Conservation (phyloP, 2,888 invertebrate species). For the Andrena hattorfiana region DNA sequence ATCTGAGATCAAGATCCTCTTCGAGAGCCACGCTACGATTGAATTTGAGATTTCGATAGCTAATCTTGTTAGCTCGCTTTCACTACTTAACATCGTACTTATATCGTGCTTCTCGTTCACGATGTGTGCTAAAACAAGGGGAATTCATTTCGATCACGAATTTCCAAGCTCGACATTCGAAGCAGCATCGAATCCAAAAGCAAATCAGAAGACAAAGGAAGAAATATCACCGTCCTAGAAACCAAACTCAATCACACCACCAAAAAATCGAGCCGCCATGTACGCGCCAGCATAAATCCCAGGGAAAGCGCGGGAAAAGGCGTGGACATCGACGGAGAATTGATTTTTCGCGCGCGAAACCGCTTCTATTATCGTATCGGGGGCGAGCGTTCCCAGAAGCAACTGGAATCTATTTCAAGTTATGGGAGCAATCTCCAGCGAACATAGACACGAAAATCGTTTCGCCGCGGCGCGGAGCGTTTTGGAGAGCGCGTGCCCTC, state of each 20-base stretch:
- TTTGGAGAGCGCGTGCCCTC: background rate
- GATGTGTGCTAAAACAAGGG: too few relatives aligned
- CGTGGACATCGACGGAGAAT: background rate
- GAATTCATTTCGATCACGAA: background rate
- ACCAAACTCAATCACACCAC: background rate
- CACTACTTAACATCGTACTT: background rate
- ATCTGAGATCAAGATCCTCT: conserved; percentile 29
- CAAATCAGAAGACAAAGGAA: background rate
- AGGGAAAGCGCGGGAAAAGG: background rate
- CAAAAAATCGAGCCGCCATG: background rate
- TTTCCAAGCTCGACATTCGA: background rate
- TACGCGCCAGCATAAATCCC: background rate
- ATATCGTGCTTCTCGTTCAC: too few relatives aligned
- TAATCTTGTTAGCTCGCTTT: too few relatives aligned
- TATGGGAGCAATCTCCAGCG: conserved; percentile 20
- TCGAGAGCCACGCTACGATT: background rate
- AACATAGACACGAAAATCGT: background rate
- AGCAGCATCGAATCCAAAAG: background rate
- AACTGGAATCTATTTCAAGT: conserved; percentile 22
- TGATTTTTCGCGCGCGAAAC: background rate
- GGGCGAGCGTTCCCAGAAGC: conserved; percentile 14
- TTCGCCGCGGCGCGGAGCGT: background rate
- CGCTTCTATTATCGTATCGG: conserved; percentile 13
- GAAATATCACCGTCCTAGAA: background rate
- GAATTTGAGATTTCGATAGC: background rate